phyloP scores from a whole-genome alignment of 2,113 vertebrate genomes.

The Pseudopodoces humilis region DNA sequence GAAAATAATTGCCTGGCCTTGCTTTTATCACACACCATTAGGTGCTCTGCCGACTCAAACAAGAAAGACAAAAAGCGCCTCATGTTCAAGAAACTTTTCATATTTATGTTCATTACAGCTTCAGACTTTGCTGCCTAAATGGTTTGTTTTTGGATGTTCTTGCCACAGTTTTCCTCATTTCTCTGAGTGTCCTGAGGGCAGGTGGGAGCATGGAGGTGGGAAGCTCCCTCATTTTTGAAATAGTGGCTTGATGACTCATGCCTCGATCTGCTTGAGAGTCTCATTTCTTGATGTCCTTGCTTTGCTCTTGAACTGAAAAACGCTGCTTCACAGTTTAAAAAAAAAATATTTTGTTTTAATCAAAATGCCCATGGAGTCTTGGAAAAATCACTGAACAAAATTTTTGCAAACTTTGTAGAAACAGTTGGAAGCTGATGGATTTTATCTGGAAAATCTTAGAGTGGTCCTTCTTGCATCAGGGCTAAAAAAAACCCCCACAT shows the following conservation, averaged over 20 bases:
- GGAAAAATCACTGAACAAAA: not conserved
- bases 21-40: constrained; percentile 43
- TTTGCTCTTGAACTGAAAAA: not conserved
- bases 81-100: constrained; percentile 2
- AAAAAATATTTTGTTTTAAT: not conserved
- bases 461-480: not conserved
- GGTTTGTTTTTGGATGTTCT: not conserved
- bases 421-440: not conserved
- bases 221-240: not conserved
- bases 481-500: not conserved
- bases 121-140: not conserved
- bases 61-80: not conserved
- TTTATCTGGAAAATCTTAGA: not conserved
- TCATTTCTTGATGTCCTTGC: not conserved
- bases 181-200: not conserved
- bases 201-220: not conserved
- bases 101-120: not conserved
- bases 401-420: not conserved
- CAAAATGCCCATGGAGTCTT: not conserved
- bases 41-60: not conserved
- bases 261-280: not conserved
- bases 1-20: constrained; percentile 38
- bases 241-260: not conserved
- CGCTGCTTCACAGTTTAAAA: not conserved
- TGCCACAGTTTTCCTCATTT: not conserved